Evolutionary conservation across 2,113 vertebrate genomes (phyloP).

Genomic region (Paralichthys olivaceus): DNA sequence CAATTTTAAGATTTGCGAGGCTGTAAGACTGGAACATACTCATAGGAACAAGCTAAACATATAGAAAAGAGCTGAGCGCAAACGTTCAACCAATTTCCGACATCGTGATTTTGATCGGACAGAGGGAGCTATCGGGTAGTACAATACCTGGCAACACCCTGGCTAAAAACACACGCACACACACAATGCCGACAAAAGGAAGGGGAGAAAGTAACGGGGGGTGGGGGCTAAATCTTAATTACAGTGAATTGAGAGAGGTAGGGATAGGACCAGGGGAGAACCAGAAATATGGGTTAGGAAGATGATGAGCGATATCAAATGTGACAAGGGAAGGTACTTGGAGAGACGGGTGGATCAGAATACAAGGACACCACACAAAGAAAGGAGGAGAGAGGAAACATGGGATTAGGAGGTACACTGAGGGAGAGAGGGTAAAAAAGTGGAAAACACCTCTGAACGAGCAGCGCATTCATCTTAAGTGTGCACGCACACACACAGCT

Average conservation of each 20-base stretch:
- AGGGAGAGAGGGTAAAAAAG: conserved; percentile 21
- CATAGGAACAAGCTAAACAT: conserved; percentile 6
- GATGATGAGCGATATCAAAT: conserved; percentile 62
- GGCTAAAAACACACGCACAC: conserved; percentile 13
- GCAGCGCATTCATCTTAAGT: conserved; percentile 11
- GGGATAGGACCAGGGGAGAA: conserved; percentile 27
- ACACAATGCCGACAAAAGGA: neutral
- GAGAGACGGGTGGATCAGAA: conserved; percentile 24
- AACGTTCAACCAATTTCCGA: conserved; percentile 70
- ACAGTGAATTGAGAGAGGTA: conserved; percentile 36
- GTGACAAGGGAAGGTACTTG: conserved; percentile 61
- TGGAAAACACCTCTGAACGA: conserved; percentile 32
- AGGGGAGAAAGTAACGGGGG: neutral
- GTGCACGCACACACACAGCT: neutral
- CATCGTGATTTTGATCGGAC: conserved; percentile 69
- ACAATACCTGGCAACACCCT: conserved; percentile 59
- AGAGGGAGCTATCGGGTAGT: conserved; percentile 65
- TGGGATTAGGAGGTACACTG: conserved; percentile 32
- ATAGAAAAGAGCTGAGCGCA: conserved; percentile 55
- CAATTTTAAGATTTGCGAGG: conserved; percentile 29
- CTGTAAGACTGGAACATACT: neutral
- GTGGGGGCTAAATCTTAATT: neutral
- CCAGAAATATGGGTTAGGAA: conserved; percentile 44
- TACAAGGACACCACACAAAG: conserved; percentile 40
- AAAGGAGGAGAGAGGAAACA: conserved; percentile 13